Conservation (phyloP, 2,797 vertebrate genomes). For the Enoplosus armatus region DNA sequence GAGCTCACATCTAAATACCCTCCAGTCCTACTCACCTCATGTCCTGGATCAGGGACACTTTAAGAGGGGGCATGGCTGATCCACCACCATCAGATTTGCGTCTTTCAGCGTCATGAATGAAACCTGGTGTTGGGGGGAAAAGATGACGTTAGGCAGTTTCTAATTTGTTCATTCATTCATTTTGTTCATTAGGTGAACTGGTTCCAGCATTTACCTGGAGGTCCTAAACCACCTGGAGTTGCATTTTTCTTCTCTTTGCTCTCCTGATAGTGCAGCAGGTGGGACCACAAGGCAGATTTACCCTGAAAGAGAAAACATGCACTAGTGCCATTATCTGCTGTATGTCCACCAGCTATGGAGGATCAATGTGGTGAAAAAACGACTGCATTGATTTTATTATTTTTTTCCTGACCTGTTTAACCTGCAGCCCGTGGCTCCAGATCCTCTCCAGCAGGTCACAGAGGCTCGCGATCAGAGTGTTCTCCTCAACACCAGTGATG, state of each 20-base stretch:
- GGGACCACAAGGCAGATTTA: constrained; percentile 98
- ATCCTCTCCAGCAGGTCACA: constrained; percentile 98
- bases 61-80: constrained; percentile 92
- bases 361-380: not conserved
- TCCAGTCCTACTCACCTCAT: constrained; percentile 89
- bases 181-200: not conserved
- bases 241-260: constrained; percentile 93
- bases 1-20: not conserved
- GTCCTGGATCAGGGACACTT: constrained; percentile 95
- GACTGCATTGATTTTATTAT: not conserved
- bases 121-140: constrained; percentile 79
- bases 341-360: not conserved
- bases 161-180: not conserved
- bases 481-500: constrained; percentile 98
- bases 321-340: not conserved
- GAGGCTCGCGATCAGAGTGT: constrained; percentile 97
- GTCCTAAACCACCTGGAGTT: constrained; percentile 90
- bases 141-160: not conserved
- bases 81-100: constrained; percentile 94
- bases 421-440: constrained; percentile 98
- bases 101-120: constrained; percentile 94
- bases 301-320: constrained; percentile 83
- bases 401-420: constrained; percentile 92
- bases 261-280: constrained; percentile 96
- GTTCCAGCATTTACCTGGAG: constrained; percentile 86